Conservation (phyloP, 2,888 invertebrate genomes). For the Scrobipalpa atriplicella region DNA sequence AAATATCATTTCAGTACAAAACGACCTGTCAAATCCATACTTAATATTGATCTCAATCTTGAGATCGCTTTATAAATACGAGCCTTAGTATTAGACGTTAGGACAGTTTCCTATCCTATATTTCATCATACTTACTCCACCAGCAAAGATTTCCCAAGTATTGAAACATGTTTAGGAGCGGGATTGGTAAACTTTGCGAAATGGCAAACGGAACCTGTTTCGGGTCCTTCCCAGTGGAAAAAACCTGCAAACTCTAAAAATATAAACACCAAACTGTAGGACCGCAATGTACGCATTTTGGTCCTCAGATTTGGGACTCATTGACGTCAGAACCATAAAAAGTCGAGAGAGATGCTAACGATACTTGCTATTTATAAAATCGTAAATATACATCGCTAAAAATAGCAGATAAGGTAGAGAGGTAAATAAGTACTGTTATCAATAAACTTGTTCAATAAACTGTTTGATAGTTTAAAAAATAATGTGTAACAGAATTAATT, state of each 20-base stretch:
- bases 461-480: no score
- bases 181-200: neutral
- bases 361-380: no score
- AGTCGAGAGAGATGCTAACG: no score
- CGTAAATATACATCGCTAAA: no score
- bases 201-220: slow-evolving; percentile 12
- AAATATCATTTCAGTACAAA: no score
- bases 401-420: no score
- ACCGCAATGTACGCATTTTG: slow-evolving; percentile 5
- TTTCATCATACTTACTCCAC: neutral
- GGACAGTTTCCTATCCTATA: neutral
- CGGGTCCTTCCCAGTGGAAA: neutral
- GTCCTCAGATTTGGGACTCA: neutral
- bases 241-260: neutral
- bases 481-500: no score
- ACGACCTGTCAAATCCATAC: no score
- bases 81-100: neutral
- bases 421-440: no score
- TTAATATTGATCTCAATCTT: no score
- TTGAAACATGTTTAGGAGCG: neutral
- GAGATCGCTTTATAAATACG: no score
- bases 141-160: neutral
- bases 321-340: slow-evolving; percentile 14
- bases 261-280: slow-evolving; percentile 1
- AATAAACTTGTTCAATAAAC: no score